These are phyloP conservation scores for Probaryconus sp. DNA, from an alignment of 1,140 invertebrate species.

Conservation along the genomic window DNA sequence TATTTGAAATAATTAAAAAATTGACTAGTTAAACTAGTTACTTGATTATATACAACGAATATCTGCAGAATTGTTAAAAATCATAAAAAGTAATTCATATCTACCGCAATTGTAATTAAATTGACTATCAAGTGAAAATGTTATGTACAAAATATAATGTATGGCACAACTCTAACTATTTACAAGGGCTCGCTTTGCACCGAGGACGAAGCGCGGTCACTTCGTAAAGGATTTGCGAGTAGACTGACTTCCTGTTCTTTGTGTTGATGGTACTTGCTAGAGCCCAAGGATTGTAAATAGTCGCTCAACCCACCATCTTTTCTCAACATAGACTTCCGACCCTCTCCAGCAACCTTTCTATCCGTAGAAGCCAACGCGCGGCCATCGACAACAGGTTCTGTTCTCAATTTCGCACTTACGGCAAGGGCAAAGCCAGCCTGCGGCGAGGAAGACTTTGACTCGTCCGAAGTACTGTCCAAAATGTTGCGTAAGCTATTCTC, in stretches of 20 bases:
- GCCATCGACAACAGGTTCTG: background rate
- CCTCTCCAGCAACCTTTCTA: background rate
- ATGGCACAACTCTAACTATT: too few relatives aligned
- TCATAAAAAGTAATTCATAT: too few relatives aligned
- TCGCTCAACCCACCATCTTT: slow-evolving; percentile 64
- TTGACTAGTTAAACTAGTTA: too few relatives aligned
- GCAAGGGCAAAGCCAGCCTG: background rate
- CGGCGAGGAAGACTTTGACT: slow-evolving; percentile 1
- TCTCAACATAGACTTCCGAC: slow-evolving; percentile 6
- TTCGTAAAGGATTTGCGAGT: slow-evolving; percentile 32
- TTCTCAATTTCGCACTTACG: background rate
- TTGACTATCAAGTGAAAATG: too few relatives aligned
- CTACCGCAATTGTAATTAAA: too few relatives aligned
- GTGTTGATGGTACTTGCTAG: slow-evolving; percentile 40
- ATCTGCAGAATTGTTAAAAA: too few relatives aligned
- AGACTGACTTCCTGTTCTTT: slow-evolving; percentile 34
- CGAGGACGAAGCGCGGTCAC: slow-evolving; percentile 35
- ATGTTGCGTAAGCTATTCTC: slow-evolving; percentile 66
- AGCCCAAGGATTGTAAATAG: slow-evolving; percentile 68
- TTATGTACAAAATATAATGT: too few relatives aligned
- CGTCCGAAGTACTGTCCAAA: slow-evolving; percentile 63
- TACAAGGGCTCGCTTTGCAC: slow-evolving; percentile 65
- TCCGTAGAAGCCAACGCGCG: background rate
- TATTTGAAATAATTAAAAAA: too few relatives aligned
- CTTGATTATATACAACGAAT: too few relatives aligned